A percentile compares a stretch with the other conserved stretches of the same genome.
Conservation (phyloP, 2,888 invertebrate species). For the Carterocephalus palaemon region DNA sequence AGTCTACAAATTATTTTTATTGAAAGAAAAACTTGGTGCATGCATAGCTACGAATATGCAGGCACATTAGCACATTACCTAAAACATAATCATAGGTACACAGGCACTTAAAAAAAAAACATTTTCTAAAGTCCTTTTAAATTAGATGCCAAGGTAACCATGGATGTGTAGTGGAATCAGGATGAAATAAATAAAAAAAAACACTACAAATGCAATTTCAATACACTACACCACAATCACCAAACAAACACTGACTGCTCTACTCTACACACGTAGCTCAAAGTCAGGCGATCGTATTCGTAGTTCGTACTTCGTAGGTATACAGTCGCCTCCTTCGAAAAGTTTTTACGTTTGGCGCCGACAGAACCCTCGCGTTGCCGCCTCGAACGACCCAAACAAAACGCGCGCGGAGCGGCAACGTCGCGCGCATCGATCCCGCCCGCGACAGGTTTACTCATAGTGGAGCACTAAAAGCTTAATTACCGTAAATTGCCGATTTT, state of each 20-base stretch:
- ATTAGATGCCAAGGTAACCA: no score
- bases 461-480: slow-evolving; percentile 63
- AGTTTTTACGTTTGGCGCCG: slow-evolving; percentile 36
- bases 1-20: no score
- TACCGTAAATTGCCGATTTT: slow-evolving; percentile 53
- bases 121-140: no score
- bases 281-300: neutral
- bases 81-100: no score
- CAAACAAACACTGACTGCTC: slow-evolving; percentile 11
- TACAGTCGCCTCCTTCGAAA: slow-evolving; percentile 31
- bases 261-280: slow-evolving; percentile 25
- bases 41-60: no score
- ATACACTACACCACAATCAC: neutral
- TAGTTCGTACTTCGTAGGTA: slow-evolving; percentile 9
- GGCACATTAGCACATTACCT: no score
- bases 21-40: no score
- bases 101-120: no score
- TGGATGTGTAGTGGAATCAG: no score
- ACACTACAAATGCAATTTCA: no score
- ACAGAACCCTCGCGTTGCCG: slow-evolving; percentile 39
- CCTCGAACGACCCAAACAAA: slow-evolving; percentile 69
- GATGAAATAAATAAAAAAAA: no score
- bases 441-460: slow-evolving; percentile 48
- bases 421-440: slow-evolving; percentile 60
- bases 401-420: slow-evolving; percentile 67